Base-by-base conservation (phyloP, 2,113 vertebrate species). In the Zootoca vivipara region DNA sequence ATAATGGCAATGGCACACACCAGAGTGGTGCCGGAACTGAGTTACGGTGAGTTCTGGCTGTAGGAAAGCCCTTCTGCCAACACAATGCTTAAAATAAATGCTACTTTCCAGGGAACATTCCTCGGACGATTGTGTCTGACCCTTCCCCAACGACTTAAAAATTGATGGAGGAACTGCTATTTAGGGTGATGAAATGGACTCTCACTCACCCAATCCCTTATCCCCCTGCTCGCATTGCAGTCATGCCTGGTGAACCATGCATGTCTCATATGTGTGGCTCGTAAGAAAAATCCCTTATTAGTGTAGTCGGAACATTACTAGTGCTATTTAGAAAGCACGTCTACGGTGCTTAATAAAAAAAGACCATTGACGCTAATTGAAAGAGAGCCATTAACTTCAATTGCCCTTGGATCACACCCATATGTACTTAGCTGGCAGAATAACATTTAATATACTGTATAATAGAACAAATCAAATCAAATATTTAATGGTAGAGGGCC, bases 311-410 rank as follows among this genome's bases (percentile, higher is more conserved):
- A 82, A 82, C 64, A 35, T 64, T 83, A 77, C 83, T 77, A 77
- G 62, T 78, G 81, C 72, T 30, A 38, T 5, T 67, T 40, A 93
- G 40, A 78, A 22, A 7, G 87, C 88, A 75, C 26, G n/a, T 78
- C 62, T 69, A 64, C 82, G 64, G 65, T 1, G 1, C 33, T 87
- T 81, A 80, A 81, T 42, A 80, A 35, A 85, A 80, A 85, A 6
- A 3, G 85, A 38, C 0, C 80, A 78, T 38, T 88, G 90, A 90
- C 89, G 90, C 67, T 87, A 89, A 87, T 42, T 89, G 93, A 89
- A 95, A 94, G 80, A 90, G 85, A 88, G 67, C 46, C 33, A 89
- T 42, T 94, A 89, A 93, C 92, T 93, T 89, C 89, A 93, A 89
- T 18, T 86, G 92, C 86, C 89, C 90, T 10, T 35, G 85, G 93